Evolutionary conservation across 92 coral and sea anemone species (phyloP), one percentile per base, ranked within the genome.

Genomic region (Epizoanthus rinbou): DNA sequence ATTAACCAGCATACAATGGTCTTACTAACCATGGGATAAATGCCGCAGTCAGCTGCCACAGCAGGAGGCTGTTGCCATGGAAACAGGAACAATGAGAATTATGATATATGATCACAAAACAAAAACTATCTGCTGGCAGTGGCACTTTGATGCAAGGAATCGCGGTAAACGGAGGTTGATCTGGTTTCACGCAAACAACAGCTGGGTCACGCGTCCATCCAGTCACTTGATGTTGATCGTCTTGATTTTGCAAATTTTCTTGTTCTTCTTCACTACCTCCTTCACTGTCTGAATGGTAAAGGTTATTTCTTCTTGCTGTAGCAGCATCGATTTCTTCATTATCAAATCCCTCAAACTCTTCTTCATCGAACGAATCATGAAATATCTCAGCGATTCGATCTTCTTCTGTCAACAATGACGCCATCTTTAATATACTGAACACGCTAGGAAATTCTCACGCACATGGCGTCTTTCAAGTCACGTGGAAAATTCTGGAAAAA

Each of bases 101-200:
- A 56, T 86, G 85, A 73, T 62, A 86, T 71, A 81, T 88, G 87
- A 57, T 39, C n/a, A n/a, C n/a, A n/a, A n/a, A n/a, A n/a, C n/a
- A n/a, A n/a, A n/a, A n/a, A n/a, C 39, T 35, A 73, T 73, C 79
- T 70, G 22, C 57, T n/a, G 75, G 75, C 56, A 70, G 8, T 16
- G 28, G 75, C 22, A 39, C 75, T 39, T 70, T 70, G 25, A 39
- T 70, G 22, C 57, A 2, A 70, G 75, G 57, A 70, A 23, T 73
- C n/a, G 62, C 19, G 39, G 63, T 73, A 73, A 73, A 73, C 14
- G 16, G 79, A 22, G 79, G 41, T 73, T 73, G 62, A 73, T 19
- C 60, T 1, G 60, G 37, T 73, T 19, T 19, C 17, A 45, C 19
- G 18, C 39, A 11, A 73, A 73, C 79, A 73, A 45, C 75, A 70